These are phyloP conservation scores for Eonycteris spelaea DNA, from an alignment of 2,113 vertebrate genomes.

Conservation along the genomic window DNA sequence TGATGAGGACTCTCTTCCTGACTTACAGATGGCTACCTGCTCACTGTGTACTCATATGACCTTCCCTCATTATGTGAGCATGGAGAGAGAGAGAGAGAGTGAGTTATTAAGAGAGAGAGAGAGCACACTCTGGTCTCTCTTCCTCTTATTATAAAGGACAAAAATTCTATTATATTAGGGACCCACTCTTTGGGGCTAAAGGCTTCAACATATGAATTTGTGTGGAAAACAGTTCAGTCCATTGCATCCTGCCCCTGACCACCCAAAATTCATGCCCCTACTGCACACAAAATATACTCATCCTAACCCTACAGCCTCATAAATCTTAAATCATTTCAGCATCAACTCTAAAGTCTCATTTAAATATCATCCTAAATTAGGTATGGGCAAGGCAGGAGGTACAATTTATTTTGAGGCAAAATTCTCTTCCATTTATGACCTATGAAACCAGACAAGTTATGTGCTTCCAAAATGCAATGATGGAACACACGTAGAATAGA, in stretches of 20 bases:
- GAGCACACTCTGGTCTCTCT: neutral
- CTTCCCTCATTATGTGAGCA: neutral
- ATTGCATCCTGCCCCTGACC: neutral
- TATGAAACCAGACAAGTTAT: neutral
- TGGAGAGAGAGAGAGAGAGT: neutral
- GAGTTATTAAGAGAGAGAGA: neutral
- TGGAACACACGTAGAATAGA: neutral
- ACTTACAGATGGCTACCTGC: neutral
- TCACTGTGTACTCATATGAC: neutral
- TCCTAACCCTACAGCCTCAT: neutral
- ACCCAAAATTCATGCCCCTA: neutral
- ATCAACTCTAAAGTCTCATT: neutral
- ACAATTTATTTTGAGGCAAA: neutral
- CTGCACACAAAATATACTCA: neutral
- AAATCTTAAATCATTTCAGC: neutral
- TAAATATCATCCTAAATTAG: neutral
- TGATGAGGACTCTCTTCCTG: neutral
- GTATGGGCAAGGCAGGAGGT: neutral
- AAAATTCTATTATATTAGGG: neutral
- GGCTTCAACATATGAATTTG: neutral
- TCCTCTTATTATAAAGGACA: neutral
- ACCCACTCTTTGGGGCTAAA: fast-evolving
- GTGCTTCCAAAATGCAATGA: neutral
- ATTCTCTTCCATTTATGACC: neutral
- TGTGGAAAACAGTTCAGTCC: neutral